phyloP scores from a whole-genome alignment of 2,888 invertebrate genomes.

The Amiota communis region DNA sequence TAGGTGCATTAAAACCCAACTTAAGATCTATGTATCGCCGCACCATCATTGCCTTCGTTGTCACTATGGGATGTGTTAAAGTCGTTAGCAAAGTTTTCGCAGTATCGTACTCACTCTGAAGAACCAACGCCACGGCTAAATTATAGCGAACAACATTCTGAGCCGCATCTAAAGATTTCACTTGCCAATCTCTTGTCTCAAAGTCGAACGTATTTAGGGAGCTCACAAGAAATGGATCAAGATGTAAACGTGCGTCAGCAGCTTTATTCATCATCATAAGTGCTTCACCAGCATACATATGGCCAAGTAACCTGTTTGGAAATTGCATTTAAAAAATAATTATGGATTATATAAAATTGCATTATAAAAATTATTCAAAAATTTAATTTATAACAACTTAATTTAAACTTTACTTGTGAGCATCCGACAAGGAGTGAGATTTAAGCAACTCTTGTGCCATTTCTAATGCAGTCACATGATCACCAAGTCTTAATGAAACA shows the following conservation, averaged over 20 bases:
- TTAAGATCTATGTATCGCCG: slow-evolving; percentile 76
- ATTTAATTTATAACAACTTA: not conserved
- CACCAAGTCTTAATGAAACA: slow-evolving; percentile 87
- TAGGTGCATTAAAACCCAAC: slow-evolving; percentile 34
- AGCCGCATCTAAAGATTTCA: slow-evolving; percentile 77
- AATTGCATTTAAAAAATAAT: not conserved
- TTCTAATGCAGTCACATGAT: slow-evolving; percentile 85
- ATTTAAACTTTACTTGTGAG: slow-evolving; percentile 76
- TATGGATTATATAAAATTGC: too few species aligned
- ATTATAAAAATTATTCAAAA: not conserved
- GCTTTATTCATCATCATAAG: slow-evolving; percentile 87
- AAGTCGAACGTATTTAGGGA: slow-evolving; percentile 75
- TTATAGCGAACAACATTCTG: slow-evolving; percentile 85
- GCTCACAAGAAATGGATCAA: slow-evolving; percentile 83
- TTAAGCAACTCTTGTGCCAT: slow-evolving; percentile 83
- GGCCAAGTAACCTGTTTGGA: slow-evolving; percentile 81
- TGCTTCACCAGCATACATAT: slow-evolving; percentile 92
- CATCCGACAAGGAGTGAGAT: slow-evolving; percentile 82
- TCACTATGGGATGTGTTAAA: slow-evolving; percentile 69
- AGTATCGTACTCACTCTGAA: slow-evolving; percentile 83
- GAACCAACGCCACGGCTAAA: slow-evolving; percentile 83
- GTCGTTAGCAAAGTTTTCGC: slow-evolving; percentile 68
- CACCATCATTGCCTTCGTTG: slow-evolving; percentile 66
- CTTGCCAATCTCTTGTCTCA: slow-evolving; percentile 75
- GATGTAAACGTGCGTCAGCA: slow-evolving; percentile 86